Evolutionary conservation across 2,113 vertebrate genomes (phyloP).

Genomic region (Ailurus styani): DNA sequence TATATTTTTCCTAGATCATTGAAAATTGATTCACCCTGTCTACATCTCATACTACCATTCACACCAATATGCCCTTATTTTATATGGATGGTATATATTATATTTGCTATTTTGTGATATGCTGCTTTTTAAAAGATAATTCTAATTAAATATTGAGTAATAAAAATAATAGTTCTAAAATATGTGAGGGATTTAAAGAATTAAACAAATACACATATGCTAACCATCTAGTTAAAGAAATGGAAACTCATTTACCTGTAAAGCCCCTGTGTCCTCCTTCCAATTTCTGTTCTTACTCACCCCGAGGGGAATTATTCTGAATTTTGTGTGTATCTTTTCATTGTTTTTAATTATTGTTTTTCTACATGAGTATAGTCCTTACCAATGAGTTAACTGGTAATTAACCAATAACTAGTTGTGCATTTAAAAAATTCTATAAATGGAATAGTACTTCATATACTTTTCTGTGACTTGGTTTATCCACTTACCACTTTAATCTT

Average conservation of each 20-base stretch:
- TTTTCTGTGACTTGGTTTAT: background rate
- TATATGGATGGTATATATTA: background rate
- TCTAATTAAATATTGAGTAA: conserved; percentile 9
- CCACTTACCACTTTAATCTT: background rate
- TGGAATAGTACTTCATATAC: background rate
- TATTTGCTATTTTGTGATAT: background rate
- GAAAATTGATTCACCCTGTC: background rate
- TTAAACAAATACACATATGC: background rate
- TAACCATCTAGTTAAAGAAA: background rate
- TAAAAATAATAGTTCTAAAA: background rate
- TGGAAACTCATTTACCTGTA: background rate
- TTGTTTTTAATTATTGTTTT: conserved; percentile 16
- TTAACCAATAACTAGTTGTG: background rate
- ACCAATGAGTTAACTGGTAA: background rate
- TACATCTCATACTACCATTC: background rate
- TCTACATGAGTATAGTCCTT: background rate
- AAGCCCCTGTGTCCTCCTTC: background rate
- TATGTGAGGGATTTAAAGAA: background rate
- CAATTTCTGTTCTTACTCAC: background rate
- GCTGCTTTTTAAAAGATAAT: background rate
- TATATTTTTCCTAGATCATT: background rate
- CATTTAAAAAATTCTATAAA: background rate
- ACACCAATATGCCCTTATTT: background rate
- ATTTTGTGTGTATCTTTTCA: background rate
- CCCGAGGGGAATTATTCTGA: background rate